Conservation (phyloP, 2,113 vertebrate genomes). For the Holacanthus passer region DNA sequence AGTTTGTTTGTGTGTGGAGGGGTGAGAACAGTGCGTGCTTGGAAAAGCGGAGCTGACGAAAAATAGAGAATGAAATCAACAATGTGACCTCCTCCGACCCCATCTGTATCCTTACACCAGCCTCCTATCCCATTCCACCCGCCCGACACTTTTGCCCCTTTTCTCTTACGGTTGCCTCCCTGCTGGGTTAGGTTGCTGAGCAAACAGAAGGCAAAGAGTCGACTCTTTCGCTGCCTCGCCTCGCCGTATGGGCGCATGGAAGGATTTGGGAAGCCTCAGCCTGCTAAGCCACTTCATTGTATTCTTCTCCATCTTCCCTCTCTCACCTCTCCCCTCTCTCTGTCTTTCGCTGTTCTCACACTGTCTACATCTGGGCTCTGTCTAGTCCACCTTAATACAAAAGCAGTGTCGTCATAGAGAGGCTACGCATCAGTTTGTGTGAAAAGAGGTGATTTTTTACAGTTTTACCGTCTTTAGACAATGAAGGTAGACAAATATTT, state of each 20-base stretch:
- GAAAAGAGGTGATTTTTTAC: background rate
- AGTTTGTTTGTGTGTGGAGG: slow-evolving; percentile 10
- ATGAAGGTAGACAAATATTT: slow-evolving; percentile 8
- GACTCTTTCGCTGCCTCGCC: slow-evolving; percentile 66
- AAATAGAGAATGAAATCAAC: slow-evolving; percentile 68
- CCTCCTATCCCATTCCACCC: slow-evolving; percentile 54
- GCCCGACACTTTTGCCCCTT: slow-evolving; percentile 62
- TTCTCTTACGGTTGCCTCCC: slow-evolving; percentile 54
- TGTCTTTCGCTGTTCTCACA: slow-evolving; percentile 71
- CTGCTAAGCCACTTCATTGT: slow-evolving; percentile 84
- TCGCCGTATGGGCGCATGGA: slow-evolving; percentile 69
- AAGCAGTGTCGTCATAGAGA: slow-evolving; percentile 40
- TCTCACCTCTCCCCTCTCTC: slow-evolving; percentile 71
- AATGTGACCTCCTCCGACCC: slow-evolving; percentile 60
- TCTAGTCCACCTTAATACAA: slow-evolving; percentile 47
- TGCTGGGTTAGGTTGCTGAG: slow-evolving; percentile 71
- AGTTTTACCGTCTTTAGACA: background rate
- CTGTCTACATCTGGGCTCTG: slow-evolving; percentile 48
- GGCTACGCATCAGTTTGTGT: slow-evolving; percentile 25
- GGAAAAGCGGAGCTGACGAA: slow-evolving; percentile 57
- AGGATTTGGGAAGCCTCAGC: slow-evolving; percentile 78
- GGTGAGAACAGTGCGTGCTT: slow-evolving; percentile 8
- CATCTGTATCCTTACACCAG: slow-evolving; percentile 76
- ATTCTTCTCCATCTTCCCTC: slow-evolving; percentile 81
- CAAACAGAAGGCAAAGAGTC: slow-evolving; percentile 78